Base-by-base conservation (phyloP, 2,888 invertebrate genomes). In the Stramonita haemastoma region DNA sequence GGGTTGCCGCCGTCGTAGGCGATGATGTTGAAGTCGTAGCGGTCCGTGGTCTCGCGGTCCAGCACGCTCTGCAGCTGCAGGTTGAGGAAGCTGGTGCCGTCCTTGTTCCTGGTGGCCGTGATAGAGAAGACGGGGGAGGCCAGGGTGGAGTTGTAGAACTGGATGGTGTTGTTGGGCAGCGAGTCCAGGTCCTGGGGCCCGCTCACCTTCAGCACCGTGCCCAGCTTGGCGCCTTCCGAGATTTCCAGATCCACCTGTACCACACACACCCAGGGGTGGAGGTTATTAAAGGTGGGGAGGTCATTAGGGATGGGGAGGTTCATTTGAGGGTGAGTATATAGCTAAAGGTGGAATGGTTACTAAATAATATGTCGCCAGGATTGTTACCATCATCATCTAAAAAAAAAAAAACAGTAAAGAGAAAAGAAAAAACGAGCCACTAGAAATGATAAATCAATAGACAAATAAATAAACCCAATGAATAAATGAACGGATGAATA, bases 1-100 rank as follows among this genome's bases (percentile, higher is more conserved):
- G 93, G 93, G 17, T 88, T 88, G 0, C 94, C 94, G 19, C 93
- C 93, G 90, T 94, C 94, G 86, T 91, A 92, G 86, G 94, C 94
- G 79, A 93, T 91, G 32, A 94, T 90, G 88, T 93, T 93, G 87
- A 94, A 92, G 34, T 91, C 90, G 90, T 93, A 93, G 34, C 89
- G 91, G 73, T 92, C 92, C 46, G 91, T 91, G 17, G 81, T 90
- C 90, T 94, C 94, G n/a, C 94, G 90, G 91, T 94, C 93, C 73
- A 94, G 91, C 46, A 91, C 90, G 29, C 90, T 91, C 56, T 92
- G 93, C 0, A 94, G 92, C 13, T 92, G 86, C n/a, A 94, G 91
- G 89, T 93, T 93, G 22, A 93, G 91, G 70, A 92, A 91, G 32
- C 93, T 92, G 90, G 93, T 94, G 46, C 93, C 93, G 91, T 94